Base-by-base conservation (phyloP, 1,140 invertebrate species). In the Dinoponera quadriceps region DNA sequence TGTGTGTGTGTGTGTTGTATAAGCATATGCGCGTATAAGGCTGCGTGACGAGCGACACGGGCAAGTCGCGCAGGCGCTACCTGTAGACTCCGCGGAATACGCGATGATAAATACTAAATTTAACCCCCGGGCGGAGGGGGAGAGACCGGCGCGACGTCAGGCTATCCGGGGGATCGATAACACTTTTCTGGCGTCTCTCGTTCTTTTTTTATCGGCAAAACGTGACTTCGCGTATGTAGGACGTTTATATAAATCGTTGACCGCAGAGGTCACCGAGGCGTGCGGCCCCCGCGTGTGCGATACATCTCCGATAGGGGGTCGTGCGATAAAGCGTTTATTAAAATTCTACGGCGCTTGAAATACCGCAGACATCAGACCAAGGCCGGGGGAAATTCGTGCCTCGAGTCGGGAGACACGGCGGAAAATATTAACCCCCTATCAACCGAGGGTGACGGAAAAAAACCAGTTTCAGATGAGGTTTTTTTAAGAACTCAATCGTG, bases 141-240 rank as follows among this genome's bases (percentile, higher is more conserved):
- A 51, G 77, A 72, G 55, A 87, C 74, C 85, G 73, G 78, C 82
- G 65, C 85, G 51, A 68, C 68, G 49, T 51, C 73, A 69, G 85
- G 77, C 27, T 84, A 81, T 71, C 48, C 81, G 82, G n/a, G n/a
- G n/a, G 86, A 87, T 87, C 86, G 72, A 87, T 87, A 87, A 72
- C 16, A 29, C 27, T 77, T 72, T 82, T 66, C 57, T 83, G 49
- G 44, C 62, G 44, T 44, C 74, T 60, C 27, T 49, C 44, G 54
- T 69, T 57, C 49, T 81, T 73, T 57, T 44, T 68, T 62, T 63
- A 62, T 63, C 48, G 48, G 25, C 22, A n/a, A 51, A 83, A 87
- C 71, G 71, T 62, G 63, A 83, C 66, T 75, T 63, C 18, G 51
- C 75, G 33, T 83, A 55, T 83, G 48, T 68, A 20, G 22, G 44